phyloP scores from a whole-genome alignment of 2,888 invertebrate genomes.

The Cosmopolites sordidus region DNA sequence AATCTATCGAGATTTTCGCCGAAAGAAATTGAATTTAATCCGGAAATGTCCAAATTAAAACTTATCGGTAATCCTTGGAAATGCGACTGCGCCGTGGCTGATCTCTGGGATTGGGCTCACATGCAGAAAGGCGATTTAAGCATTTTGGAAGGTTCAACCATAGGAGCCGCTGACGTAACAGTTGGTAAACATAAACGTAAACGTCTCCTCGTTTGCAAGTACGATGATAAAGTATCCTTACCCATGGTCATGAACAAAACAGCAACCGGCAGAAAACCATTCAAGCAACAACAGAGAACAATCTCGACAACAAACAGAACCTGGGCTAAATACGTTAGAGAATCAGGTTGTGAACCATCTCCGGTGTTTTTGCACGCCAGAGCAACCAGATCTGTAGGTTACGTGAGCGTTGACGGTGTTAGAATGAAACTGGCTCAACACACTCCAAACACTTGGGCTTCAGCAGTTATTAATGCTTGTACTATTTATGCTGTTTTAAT shows the following conservation, averaged over 20 bases:
- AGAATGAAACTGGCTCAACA: slow-evolving; percentile 30
- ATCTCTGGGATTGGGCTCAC: slow-evolving; percentile 71
- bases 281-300: slow-evolving; percentile 56
- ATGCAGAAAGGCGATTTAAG: slow-evolving; percentile 61
- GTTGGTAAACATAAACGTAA: slow-evolving; percentile 61
- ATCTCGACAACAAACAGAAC: slow-evolving; percentile 59
- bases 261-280: slow-evolving; percentile 53
- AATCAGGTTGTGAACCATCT: slow-evolving; percentile 56
- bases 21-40: slow-evolving; percentile 54
- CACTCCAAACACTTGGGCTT: slow-evolving; percentile 41
- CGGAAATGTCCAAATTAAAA: slow-evolving; percentile 57
- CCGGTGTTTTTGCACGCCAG: slow-evolving; percentile 30
- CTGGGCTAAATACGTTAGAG: slow-evolving; percentile 69
- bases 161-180: slow-evolving; percentile 59
- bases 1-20: slow-evolving; percentile 59
- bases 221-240: slow-evolving; percentile 57
- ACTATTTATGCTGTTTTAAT: slow-evolving; percentile 44
- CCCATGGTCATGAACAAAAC: slow-evolving; percentile 53
- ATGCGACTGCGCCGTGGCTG: slow-evolving; percentile 65
- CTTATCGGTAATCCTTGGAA: slow-evolving; percentile 65
- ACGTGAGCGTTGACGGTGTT: slow-evolving; percentile 27
- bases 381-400: slow-evolving; percentile 30
- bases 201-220: slow-evolving; percentile 60
- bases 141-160: slow-evolving; percentile 62
- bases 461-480: slow-evolving; percentile 47